Evolutionary conservation across 1,140 invertebrate species (phyloP), one percentile per base, ranked within the genome.

Genomic region (Ganaspis sp.): DNA sequence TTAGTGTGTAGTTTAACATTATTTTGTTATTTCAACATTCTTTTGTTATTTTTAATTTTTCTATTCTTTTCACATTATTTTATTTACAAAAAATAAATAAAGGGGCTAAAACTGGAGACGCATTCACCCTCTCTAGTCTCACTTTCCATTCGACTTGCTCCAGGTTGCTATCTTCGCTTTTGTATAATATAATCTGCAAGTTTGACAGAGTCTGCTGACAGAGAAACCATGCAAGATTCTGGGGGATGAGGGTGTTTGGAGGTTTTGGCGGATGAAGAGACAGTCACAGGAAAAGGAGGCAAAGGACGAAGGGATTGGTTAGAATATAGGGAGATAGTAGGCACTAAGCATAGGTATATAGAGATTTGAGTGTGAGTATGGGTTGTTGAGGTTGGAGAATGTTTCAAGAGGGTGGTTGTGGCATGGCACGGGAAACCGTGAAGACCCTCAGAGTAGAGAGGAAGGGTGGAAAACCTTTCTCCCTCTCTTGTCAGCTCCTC

Each of bases 291-390:
- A 73, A 75, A 78, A 75, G 72, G 70, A 72, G 45, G 74, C 69
- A 81, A 78, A 80, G 79, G 81, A 83, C 76, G 80, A 86, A 81
- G 85, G 85, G 87, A 84, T 87, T 81, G 81, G 81, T 85, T 85
- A 80, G 83, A 85, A 88, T 88, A 87, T 81, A 91, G 82, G 89
- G 81, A 84, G 84, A 85, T 86, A 87, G 84, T 81, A 83, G 81
- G 76, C 79, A 83, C 64, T 73, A 78, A 76, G 78, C 81, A 80
- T 81, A 86, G 78, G 71, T 82, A 80, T 70, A 64, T 64, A 80
- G 74, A 64, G 76, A 80, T 73, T 40, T 29, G 38, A 72, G 73
- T 70, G 70, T 23, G 53, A 5, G 74, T 71, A n/a, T 29, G 64
- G 9, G 49, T 76, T 75, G 21, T 74, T 64, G 64, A 73, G 76